These are phyloP conservation scores for Hypanus sabinus DNA, from an alignment of 2,113 vertebrate genomes.

Conservation along the genomic window DNA sequence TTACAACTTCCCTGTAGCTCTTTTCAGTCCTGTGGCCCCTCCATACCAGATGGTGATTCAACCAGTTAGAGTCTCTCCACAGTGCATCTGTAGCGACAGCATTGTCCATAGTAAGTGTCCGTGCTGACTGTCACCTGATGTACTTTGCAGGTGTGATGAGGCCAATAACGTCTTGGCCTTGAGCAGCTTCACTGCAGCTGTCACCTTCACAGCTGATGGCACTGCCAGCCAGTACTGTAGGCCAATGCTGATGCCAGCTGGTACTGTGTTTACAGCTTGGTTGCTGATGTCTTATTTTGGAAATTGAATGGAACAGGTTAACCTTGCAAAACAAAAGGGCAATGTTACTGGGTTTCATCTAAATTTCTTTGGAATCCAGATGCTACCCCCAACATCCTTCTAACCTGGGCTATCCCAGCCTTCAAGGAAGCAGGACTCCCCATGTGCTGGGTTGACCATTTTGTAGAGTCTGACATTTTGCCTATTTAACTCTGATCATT, in stretches of 20 bases:
- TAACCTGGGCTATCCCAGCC: no score
- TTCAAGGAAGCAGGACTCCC: no score
- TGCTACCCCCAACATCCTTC: no score
- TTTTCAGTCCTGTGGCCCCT: no score
- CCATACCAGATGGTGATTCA: no score
- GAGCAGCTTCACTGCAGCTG: neutral
- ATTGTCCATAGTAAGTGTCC: neutral
- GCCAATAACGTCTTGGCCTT: neutral
- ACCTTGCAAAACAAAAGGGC: neutral
- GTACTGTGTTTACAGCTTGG: neutral
- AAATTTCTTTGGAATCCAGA: no score
- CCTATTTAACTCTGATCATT: no score
- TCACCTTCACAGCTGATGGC: neutral
- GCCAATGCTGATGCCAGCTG: neutral
- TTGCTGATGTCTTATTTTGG: neutral
- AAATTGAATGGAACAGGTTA: neutral
- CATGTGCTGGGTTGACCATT: neutral
- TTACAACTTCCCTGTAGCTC: no score
- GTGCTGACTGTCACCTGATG: neutral
- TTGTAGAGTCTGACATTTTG: no score
- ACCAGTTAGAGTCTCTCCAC: no score
- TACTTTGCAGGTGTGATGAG: neutral
- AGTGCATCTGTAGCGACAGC: no score
- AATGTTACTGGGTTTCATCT: no score
- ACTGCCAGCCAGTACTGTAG: neutral